Evolutionary conservation across 2,113 vertebrate genomes (phyloP), one percentile per base, ranked within the genome.

Genomic region (Laticauda laticaudata): DNA sequence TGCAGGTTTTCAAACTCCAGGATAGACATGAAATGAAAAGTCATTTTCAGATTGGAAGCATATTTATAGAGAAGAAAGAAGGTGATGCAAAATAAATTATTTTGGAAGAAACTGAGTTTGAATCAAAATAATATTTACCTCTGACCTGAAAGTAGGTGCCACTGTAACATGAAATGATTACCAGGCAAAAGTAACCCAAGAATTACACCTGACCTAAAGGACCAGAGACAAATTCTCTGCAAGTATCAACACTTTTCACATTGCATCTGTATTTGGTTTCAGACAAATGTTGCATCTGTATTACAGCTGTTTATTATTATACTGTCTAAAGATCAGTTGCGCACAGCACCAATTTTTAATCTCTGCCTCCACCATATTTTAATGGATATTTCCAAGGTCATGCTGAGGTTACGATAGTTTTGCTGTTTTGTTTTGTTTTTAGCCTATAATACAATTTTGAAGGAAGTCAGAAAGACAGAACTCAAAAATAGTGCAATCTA

Each of bases 291-390:
- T 61, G 45, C 23, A 43, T 61, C 45, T 90, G 75, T 51, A 29
- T 90, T 93, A 86, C 92, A 86, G 75, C 86, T 93, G 56, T 86
- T 93, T 93, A 81, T 53, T 59, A 61, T 93, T 53, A 90, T 48
- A 59, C n/a, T 34, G 51, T 92, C 12, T 56, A 61, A 93, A 59
- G 56, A 93, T 54, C 56, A 61, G n/a, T 86, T 86, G 69, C 26
- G 48, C 20, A 43, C 88, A 90, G 18, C 55, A 90, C n/a, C 56
- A 86, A 20, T 90, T 89, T 90, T 90, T 93, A 93, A 93, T 90
- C 90, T 90, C 56, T 45, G 86, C 92, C 86, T 81, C 39, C 92
- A 51, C 43, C 34, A 48, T 64, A 90, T 54, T 53, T 90, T 39
- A 93, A 61, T 29, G 45, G 75, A 54, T 93, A 86, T 90, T 90